Evolutionary conservation across 1,140 invertebrate species (phyloP).

Genomic region (Antheraea mylitta): DNA sequence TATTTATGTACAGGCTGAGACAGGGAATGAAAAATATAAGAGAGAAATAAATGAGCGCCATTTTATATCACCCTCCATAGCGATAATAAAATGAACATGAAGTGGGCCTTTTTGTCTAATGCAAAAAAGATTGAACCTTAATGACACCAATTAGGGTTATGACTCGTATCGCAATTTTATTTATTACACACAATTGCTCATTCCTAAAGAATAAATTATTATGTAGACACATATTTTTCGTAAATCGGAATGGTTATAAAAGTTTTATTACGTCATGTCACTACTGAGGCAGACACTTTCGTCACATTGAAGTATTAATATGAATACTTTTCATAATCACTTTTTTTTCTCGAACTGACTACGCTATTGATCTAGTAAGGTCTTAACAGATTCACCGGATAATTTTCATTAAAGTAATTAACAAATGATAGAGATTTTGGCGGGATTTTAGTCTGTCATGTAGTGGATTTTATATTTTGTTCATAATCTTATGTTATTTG

Average conservation of each 20-base stretch:
- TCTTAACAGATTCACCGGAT: no score
- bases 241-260: neutral
- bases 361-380: no score
- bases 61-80: constrained; percentile 13
- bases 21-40: neutral
- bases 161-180: constrained; percentile 7
- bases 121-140: constrained; percentile 16
- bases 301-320: no score
- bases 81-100: constrained; percentile 13
- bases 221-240: neutral
- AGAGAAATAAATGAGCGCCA: constrained; percentile 2
- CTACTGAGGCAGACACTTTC: no score
- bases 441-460: no score
- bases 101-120: constrained; percentile 10
- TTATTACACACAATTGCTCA: neutral
- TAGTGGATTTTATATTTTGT: no score
- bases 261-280: no score
- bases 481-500: no score
- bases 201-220: neutral
- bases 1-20: neutral
- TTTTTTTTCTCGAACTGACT: no score
- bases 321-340: no score
- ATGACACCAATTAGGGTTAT: constrained; percentile 21
- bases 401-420: no score
- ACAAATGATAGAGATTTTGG: no score